Base-by-base conservation (phyloP, 2,797 vertebrate genomes). In the Danionella dracula region DNA sequence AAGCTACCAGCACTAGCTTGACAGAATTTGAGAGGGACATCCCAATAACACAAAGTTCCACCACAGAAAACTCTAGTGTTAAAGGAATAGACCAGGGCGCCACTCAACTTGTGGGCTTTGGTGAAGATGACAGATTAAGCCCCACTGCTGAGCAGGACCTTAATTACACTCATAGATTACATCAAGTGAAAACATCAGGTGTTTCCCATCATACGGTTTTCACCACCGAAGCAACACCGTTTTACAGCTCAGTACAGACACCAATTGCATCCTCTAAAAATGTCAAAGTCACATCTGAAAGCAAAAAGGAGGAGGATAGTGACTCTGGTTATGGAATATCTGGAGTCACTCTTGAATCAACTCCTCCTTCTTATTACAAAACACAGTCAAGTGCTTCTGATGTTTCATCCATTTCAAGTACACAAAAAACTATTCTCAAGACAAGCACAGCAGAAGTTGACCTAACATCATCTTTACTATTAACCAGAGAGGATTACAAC, bases 361-460 rank as follows among this genome's bases (percentile, higher is more conserved):
- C 3, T 27, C 23, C 6, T 57, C 1, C 29, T 46, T 19, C 21
- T 5, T 9, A 21, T 41, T 31, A 7, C 44, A n/a, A 37, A 58
- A 11, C 23, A 17, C 41, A 7, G 13, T 32, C 31, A 61, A 55
- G 68, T 11, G 53, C 71, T 46, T 73, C 41, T 67, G 8, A 58
- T 12, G 27, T 27, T 46, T 23, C 6, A 17, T 41, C 49, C 50
- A 27, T 13, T 64, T 66, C 29, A 27, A 17, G 21, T 4, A 67
- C 23, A 41, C 29, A 19, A 34, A 65, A 41, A 1, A 53, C 19
- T 42, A 40, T 35, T 20, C 12, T 57, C 12, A 17, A 13, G 54
- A 23, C 71, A 76, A 40, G 38, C 0, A 76, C 70, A 55, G 61
- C 69, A 29, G 71, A 54, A 31, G 56, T 53, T 48, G 79, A 88